Evolutionary conservation across 2,797 vertebrate species (phyloP).

Genomic region (Argya squamiceps): DNA sequence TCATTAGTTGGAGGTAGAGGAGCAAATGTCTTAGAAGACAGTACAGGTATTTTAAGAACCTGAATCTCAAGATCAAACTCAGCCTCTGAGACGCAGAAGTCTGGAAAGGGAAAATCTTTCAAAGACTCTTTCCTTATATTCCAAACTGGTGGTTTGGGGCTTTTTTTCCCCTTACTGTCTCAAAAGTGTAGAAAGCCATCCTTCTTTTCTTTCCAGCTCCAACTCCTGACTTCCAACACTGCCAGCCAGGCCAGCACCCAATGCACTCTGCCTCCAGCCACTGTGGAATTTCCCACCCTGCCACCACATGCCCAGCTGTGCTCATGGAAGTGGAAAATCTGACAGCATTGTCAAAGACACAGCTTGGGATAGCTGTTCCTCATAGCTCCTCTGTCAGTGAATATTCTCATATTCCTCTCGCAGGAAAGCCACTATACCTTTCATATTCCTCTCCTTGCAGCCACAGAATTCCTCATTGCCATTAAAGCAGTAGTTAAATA

Average conservation of each 20-base stretch:
- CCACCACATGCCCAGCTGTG: conserved; percentile 67
- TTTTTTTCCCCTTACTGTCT: neutral
- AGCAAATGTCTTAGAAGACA: neutral
- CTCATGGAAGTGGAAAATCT: conserved; percentile 73
- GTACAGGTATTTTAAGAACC: neutral
- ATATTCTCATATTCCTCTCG: conserved; percentile 65
- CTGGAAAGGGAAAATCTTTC: neutral
- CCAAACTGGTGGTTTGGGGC: neutral
- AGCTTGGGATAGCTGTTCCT: conserved; percentile 71
- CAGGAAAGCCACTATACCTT: conserved; percentile 50
- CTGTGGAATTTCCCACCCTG: conserved; percentile 63
- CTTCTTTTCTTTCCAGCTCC: conserved; percentile 1
- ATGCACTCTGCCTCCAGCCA: conserved; percentile 8
- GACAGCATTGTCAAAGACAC: conserved; percentile 74
- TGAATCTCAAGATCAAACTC: neutral
- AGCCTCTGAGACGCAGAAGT: neutral
- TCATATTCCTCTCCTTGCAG: conserved; percentile 21
- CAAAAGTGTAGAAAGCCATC: conserved; percentile 21
- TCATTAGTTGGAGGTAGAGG: neutral
- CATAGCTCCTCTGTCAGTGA: conserved; percentile 64
- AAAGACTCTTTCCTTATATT: neutral
- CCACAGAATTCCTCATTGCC: conserved; percentile 8
- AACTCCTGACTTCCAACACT: neutral
- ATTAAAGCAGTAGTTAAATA: conserved; percentile 35
- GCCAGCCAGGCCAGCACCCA: conserved; percentile 41